A percentile compares a stretch with the other conserved stretches of the same genome.
Evolutionary conservation across 2,113 vertebrate species (phyloP).

Genomic region (Sorex fumeus): DNA sequence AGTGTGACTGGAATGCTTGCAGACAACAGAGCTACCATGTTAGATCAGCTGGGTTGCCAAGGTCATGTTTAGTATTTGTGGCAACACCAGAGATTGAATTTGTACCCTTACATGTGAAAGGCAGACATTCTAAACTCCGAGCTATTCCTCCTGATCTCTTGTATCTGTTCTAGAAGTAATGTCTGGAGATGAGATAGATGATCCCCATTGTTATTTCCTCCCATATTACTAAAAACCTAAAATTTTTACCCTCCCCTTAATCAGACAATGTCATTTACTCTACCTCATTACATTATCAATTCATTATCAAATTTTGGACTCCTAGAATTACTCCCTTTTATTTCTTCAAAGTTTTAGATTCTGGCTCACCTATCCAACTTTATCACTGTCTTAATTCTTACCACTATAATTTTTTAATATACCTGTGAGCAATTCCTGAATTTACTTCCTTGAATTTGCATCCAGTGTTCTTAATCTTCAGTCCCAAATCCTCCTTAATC

Average conservation of each 20-base stretch:
- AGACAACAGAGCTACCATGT: too few species aligned
- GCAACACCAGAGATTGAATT: too few species aligned
- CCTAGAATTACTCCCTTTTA: not conserved
- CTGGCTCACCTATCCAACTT: not conserved
- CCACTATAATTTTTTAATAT: not conserved
- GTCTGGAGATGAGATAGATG: not conserved
- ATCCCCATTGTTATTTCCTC: not conserved
- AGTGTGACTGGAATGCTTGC: too few species aligned
- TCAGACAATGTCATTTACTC: not conserved
- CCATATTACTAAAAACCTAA: not conserved
- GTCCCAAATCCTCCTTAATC: slow-evolving; percentile 1
- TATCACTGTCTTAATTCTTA: not conserved
- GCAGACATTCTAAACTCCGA: too few species aligned
- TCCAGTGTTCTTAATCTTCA: not conserved
- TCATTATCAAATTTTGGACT: not conserved
- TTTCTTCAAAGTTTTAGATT: slow-evolving; percentile 9
- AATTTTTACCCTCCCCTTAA: not conserved
- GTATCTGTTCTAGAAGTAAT: not conserved
- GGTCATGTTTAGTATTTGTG: too few species aligned
- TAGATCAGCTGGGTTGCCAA: too few species aligned
- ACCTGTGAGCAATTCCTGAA: not conserved
- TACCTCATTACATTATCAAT: not conserved
- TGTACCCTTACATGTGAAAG: too few species aligned
- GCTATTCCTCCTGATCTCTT: not conserved
- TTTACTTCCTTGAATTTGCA: slow-evolving; percentile 39